These are phyloP conservation scores for Hymenopus coronatus DNA, from an alignment of 2,888 invertebrate genomes.

Conservation along the genomic window DNA sequence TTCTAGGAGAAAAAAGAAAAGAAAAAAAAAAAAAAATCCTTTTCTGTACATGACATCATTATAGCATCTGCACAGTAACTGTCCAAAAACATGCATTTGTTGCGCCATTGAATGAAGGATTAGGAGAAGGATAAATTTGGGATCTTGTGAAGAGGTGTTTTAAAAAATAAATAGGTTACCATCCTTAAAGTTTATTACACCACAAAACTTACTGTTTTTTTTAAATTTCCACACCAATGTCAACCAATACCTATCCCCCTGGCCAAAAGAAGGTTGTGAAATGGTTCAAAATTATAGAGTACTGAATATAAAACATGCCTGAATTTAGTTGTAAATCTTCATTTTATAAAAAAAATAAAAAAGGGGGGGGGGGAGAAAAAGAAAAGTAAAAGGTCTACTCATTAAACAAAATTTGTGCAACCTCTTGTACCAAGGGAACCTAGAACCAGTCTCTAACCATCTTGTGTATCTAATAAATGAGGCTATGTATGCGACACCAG, in stretches of 20 bases:
- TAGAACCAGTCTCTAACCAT: slow-evolving; percentile 1
- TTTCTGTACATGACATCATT: too few species aligned
- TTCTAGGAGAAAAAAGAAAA: too few species aligned
- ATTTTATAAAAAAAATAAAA: not conserved
- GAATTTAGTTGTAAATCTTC: not conserved
- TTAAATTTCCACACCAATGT: slow-evolving; percentile 18
- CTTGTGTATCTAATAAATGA: not conserved
- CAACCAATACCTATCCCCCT: slow-evolving; percentile 6
- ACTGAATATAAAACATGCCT: not conserved
- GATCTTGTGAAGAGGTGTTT: not conserved
- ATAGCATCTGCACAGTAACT: too few species aligned
- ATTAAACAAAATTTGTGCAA: not conserved
- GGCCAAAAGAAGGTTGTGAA: not conserved
- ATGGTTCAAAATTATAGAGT: not conserved
- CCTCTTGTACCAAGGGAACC: slow-evolving; percentile 2
- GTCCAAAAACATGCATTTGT: too few species aligned
- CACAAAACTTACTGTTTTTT: slow-evolving; percentile 7
- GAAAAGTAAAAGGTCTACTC: not conserved
- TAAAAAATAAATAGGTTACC: not conserved
- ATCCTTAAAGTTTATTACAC: slow-evolving; percentile 23
- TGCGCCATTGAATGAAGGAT: too few species aligned
- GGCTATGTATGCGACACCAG: slow-evolving; percentile 13
- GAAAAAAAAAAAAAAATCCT: too few species aligned
- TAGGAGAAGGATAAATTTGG: too few species aligned
- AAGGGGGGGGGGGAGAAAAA: too few species aligned